Base-by-base conservation (phyloP, 1,140 invertebrate species). In the Trichomalopsis sarcophagae region DNA sequence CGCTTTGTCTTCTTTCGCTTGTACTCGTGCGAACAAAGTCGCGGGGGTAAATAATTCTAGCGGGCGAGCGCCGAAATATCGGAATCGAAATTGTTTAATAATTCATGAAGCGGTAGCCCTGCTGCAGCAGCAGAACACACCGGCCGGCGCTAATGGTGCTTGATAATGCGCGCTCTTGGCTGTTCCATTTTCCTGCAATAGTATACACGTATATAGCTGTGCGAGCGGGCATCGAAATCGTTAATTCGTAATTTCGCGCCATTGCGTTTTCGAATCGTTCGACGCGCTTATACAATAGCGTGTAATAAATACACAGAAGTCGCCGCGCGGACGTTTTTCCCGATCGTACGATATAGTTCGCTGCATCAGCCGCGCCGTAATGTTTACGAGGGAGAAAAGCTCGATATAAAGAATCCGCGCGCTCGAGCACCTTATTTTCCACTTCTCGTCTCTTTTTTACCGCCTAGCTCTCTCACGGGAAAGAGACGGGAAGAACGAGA, bases 361-460 rank as follows among this genome's bases (percentile, higher is more conserved):
- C 40, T 10, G 40, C 40, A 44, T 7, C 40, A 50, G 47, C 13
- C 11, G 11, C 47, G 13, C 14, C 14, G 75, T 78, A 78, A 78
- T 33, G 76, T 62, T 55, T 50, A 78, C 50, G 76, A 17, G 47
- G 17, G 17, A 55, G 44, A 62, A 62, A 78, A 62, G 47, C 2
- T 21, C 77, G 50, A 79, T 79, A 66, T 21, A 66, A 79, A 79
- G 77, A 79, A 33, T 62, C 77, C 11, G 30, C n/a, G 13, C 10
- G 30, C n/a, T 3, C 2, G 30, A 11, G 13, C 11, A n/a, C 47
- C 76, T 78, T 78, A 78, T 78, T 55, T 78, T 55, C 76, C 27
- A 66, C 50, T 55, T 79, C 33, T 27, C 10, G n/a, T 78, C 68
- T 17, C 76, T 78, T 44, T 23, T 44, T 55, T 44, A 55, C n/a